Evolutionary conservation across 2,888 invertebrate genomes (phyloP).

Genomic region (Folsomia manolachei): DNA sequence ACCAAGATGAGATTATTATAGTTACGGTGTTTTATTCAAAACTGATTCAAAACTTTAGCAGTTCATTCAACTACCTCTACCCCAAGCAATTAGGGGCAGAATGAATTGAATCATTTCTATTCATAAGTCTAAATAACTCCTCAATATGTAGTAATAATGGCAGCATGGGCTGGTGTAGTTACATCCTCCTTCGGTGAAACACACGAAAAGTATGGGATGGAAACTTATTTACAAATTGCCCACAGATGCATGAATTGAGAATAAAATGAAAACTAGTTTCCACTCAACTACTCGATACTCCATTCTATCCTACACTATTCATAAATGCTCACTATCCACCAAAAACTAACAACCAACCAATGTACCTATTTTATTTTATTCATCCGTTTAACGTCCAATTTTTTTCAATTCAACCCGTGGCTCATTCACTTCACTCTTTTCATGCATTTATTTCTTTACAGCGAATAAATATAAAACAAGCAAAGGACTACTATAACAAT

Average conservation of each 20-base stretch:
- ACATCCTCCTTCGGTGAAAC: neutral
- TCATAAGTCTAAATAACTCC: neutral
- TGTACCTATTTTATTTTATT: neutral
- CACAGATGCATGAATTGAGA: slow-evolving; percentile 9
- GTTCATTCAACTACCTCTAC: neutral
- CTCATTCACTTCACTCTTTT: neutral
- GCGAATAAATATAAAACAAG: neutral
- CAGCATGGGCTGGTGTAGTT: too few relatives aligned
- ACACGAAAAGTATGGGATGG: neutral
- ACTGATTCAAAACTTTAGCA: too few relatives aligned
- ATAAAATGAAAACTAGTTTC: slow-evolving; percentile 12
- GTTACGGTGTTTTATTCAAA: too few relatives aligned
- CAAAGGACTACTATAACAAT: neutral
- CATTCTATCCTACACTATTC: neutral
- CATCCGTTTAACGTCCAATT: slow-evolving; percentile 4
- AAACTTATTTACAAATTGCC: slow-evolving; percentile 12
- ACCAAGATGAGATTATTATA: too few relatives aligned
- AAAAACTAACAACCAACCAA: neutral
- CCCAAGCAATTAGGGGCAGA: neutral
- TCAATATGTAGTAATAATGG: neutral
- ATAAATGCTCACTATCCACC: neutral
- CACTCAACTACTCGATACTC: neutral
- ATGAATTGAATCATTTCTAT: neutral
- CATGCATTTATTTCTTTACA: neutral
- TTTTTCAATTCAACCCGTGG: neutral